phyloP scores from a whole-genome alignment of 1,140 invertebrate species.

The Pomacea maculata region DNA sequence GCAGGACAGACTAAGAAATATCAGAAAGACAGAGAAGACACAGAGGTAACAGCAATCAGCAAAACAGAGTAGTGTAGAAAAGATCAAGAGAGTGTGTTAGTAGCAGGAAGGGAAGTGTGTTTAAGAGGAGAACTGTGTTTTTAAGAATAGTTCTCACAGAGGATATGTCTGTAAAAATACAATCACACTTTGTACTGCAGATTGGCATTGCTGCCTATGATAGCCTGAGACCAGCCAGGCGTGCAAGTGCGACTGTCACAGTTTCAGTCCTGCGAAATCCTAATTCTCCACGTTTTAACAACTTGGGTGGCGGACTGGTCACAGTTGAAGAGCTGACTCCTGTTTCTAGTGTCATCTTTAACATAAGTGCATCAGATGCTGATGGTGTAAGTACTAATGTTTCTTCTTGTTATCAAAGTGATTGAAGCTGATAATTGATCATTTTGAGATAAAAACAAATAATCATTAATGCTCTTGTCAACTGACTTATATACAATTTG shows the following conservation, averaged over 20 bases:
- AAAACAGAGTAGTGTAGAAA: background rate
- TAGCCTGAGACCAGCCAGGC: slow-evolving; percentile 83
- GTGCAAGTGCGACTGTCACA: slow-evolving; percentile 81
- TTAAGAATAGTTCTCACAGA: background rate
- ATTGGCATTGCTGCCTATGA: slow-evolving; percentile 87
- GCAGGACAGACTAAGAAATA: background rate
- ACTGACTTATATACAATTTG: no score
- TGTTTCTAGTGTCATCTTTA: slow-evolving; percentile 38
- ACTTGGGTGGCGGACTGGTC: slow-evolving; percentile 9
- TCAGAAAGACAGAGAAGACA: background rate
- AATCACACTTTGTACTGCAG: slow-evolving; percentile 54
- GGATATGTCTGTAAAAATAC: background rate
- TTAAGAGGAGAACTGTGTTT: background rate
- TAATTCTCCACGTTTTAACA: slow-evolving; percentile 67
- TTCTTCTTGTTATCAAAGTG: no score
- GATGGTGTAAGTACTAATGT: slow-evolving; percentile 62
- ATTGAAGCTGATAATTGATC: no score
- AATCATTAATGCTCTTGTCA: no score
- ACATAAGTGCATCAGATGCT: slow-evolving; percentile 43
- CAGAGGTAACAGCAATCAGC: background rate
- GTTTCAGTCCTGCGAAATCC: slow-evolving; percentile 84
- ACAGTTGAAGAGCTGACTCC: slow-evolving; percentile 42
- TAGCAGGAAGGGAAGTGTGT: background rate
- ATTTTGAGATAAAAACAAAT: no score
- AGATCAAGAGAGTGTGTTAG: background rate